Base-by-base conservation (phyloP, 2,888 invertebrate genomes). In the Euclidia mi region DNA sequence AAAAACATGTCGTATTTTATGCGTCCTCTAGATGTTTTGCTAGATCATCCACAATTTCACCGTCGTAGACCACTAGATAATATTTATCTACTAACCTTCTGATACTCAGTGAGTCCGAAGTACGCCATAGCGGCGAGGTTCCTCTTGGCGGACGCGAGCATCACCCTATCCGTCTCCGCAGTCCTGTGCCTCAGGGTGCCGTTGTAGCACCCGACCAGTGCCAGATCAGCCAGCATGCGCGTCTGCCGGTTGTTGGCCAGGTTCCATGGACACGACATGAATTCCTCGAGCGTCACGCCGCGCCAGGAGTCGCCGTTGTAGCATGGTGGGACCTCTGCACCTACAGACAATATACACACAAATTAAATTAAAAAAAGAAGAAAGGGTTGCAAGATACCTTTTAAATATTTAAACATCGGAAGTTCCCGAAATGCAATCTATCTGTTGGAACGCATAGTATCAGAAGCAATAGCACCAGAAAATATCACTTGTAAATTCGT, bases 231-330 rank as follows among this genome's bases (percentile, higher is more conserved):
- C 80, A 99, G 90, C 99, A 99, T 99, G 72, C 99, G 95, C 2
- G 99, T 99, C 94, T 99, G 99, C 60, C 99, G 95, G 92, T 99
- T 99, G 82, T 97, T 97, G 14, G 99, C 99, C 84, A 99, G 95
- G 95, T 99, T 99, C 89, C 97, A 97, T 3, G 97, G 96, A 87
- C 99, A 99, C 25, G 95, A 95, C 79, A 98, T 96, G 92, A 99
- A 99, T 90, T 99, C 97, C 59, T 97, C 97, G 38, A 99, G 94
- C 9, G 97, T 96, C 2, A 99, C 99, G 58, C 98, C 98, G 53
- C 97, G 96, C 98, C 98, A 98, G 58, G 97, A 97, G 65, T 97
- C 96, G 15, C 97, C 97, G 43, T 93, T 90, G 82, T 96, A 98
- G 85, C 98, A 98, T 10, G 97, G 95, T 7, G 98, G 98, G 64